A percentile compares a stretch with the other conserved stretches of the same genome.
Evolutionary conservation across 2,888 invertebrate species (phyloP).

Genomic region (Bombylius discolor): DNA sequence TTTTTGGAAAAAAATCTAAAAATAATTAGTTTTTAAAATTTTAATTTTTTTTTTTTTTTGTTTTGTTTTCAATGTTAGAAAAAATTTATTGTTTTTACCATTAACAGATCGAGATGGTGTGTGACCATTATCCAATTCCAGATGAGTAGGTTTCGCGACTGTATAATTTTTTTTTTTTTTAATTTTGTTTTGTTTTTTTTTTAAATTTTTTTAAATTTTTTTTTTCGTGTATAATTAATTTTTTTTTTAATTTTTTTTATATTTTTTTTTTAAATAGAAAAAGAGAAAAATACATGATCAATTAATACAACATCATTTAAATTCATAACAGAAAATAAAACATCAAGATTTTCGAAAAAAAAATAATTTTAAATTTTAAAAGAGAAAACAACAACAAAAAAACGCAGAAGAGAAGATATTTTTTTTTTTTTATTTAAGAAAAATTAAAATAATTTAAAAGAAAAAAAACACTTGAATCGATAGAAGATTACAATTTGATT

Average conservation of each 20-base stretch:
- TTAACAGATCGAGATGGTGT: conserved; percentile 59
- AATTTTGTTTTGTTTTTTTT: not conserved
- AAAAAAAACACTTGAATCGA: too few relatives aligned
- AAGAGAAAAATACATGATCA: not conserved
- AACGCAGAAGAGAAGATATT: too few relatives aligned
- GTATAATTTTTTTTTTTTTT: conserved; percentile 6
- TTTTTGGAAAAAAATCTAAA: too few relatives aligned
- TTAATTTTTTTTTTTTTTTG: not conserved
- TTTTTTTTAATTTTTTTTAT: not conserved
- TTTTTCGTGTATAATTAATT: not conserved
- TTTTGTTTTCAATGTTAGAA: not conserved
- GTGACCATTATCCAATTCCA: conserved; percentile 50
- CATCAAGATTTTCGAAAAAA: too few relatives aligned
- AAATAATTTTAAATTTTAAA: too few relatives aligned
- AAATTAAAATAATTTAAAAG: too few relatives aligned
- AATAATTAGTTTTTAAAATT: too few relatives aligned
- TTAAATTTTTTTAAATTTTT: not conserved
- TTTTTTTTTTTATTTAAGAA: too few relatives aligned
- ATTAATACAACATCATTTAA: too few relatives aligned
- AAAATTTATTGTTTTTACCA: conserved; percentile 45
- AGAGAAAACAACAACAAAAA: too few relatives aligned
- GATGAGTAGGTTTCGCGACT: conserved; percentile 56
- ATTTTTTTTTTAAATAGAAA: not conserved
- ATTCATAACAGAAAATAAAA: too few relatives aligned
- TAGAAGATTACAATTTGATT: too few relatives aligned